Evolutionary conservation across 2,888 invertebrate genomes (phyloP).

Genomic region (Oscheius sp.): DNA sequence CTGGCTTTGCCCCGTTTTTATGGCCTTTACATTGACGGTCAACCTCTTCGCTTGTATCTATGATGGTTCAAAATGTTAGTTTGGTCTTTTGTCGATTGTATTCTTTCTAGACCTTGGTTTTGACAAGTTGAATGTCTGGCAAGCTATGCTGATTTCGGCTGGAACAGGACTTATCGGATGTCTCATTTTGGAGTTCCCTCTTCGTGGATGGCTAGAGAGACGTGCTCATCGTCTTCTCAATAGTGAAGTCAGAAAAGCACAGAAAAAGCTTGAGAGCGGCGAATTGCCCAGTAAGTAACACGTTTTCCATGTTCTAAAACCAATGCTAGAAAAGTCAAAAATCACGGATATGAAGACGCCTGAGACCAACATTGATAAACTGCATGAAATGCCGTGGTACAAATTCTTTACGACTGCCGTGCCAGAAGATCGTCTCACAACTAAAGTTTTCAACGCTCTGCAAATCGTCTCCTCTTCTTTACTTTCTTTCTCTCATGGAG

Average conservation of each 20-base stretch:
- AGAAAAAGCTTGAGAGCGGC: constrained; percentile 40
- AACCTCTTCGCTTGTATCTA: constrained; percentile 92
- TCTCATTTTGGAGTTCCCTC: constrained; percentile 43
- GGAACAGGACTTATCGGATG: constrained; percentile 43
- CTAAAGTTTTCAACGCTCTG: constrained; percentile 76
- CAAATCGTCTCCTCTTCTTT: constrained; percentile 95
- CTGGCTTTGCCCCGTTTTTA: constrained; percentile 47
- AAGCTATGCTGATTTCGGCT: constrained; percentile 42
- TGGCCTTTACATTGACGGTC: constrained; percentile 83
- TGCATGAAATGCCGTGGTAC: constrained; percentile 53
- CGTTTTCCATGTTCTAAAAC: not conserved
- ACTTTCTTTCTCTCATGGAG: constrained; percentile 96
- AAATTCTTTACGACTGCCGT: constrained; percentile 50
- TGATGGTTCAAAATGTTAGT: constrained; percentile 78
- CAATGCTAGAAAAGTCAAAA: constrained; percentile 33
- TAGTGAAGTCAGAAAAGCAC: constrained; percentile 39
- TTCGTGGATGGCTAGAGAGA: constrained; percentile 40
- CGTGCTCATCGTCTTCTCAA: constrained; percentile 44
- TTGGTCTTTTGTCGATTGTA: not conserved
- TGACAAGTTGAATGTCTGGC: constrained; percentile 42
- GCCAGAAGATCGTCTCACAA: constrained; percentile 49
- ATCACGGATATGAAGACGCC: constrained; percentile 47
- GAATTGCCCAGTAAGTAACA: constrained; percentile 29
- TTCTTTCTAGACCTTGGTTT: constrained; percentile 49
- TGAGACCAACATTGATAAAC: constrained; percentile 36